Evolutionary conservation across 2,113 vertebrate genomes (phyloP), one percentile per base, ranked within the genome.

Genomic region (Pteruthius melanotis): DNA sequence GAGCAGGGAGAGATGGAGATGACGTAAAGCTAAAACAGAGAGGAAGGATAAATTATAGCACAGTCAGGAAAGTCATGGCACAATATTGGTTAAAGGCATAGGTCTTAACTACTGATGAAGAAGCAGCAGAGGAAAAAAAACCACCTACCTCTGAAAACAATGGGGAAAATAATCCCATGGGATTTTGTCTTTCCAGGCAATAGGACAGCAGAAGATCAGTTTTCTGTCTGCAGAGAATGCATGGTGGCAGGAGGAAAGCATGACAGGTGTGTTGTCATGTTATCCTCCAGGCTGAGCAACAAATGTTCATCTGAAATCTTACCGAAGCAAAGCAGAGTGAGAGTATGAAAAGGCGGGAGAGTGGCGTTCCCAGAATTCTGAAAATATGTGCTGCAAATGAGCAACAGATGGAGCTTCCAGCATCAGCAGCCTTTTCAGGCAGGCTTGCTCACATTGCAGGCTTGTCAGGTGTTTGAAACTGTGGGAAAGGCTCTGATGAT

Each of bases 331-430:
- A 80, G 59, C 52, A 74, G 35, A 18, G 22, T 4, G 18, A 77
- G 47, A 81, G 39, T 19, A 63, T 22, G 56, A 70, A 83, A 93
- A 93, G 75, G 68, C 77, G 56, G 33, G 59, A 83, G 31, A 88
- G 42, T 63, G 71, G 85, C 68, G 60, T 81, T 96, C 71, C 83
- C 4, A 1, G 27, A 86, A 77, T 83, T 33, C 63, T 90, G 76
- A 66, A 82, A 94, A 59, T 59, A 90, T 45, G 68, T 88, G 82
- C 79, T 92, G 90, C 4, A 68, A 95, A 83, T 0, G 45, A 94
- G 54, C 49, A 81, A 94, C 90, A 96, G 82, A 96, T 83, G 90
- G 88, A 90, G 35, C 60, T 40, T 74, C 17, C 71, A 70, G 37
- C 66, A 83, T 11, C 63, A 63, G 22, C 56, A 93, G 75, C 39